Percentiles rank a stretch among this genome's conserved stretches.
Evolutionary conservation across 2,113 vertebrate genomes (phyloP).

Genomic region (Hylia prasina): DNA sequence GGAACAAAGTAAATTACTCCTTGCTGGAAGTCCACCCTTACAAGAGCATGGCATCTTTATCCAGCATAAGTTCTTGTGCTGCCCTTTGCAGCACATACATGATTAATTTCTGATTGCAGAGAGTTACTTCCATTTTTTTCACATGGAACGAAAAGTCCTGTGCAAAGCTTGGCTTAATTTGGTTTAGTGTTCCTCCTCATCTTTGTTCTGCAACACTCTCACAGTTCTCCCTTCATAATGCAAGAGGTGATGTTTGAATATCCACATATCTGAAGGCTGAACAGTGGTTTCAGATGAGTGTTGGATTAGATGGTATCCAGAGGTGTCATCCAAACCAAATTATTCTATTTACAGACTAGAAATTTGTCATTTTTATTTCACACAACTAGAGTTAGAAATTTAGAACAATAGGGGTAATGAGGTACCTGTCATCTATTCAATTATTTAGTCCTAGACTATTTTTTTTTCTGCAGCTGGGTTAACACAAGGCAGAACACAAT

Average conservation of each 20-base stretch:
- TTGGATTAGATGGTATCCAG: neutral
- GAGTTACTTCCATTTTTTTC: neutral
- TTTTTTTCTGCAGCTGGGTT: neutral
- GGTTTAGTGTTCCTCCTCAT: neutral
- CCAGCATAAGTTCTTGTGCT: neutral
- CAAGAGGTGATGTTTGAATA: neutral
- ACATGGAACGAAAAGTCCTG: neutral
- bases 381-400: neutral
- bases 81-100: neutral
- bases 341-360: neutral
- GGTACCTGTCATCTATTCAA: neutral
- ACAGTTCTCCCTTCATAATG: neutral
- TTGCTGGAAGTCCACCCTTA: neutral
- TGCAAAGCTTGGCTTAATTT: fast-evolving
- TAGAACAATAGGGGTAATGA: neutral
- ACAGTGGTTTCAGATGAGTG: neutral
- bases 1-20: neutral
- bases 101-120: neutral
- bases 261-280: neutral
- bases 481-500: neutral
- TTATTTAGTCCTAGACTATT: neutral
- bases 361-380: neutral
- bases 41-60: neutral
- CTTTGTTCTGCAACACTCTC: neutral
- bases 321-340: neutral